These are phyloP conservation scores for Cosmia pyralina DNA, from an alignment of 2,888 invertebrate species.

Conservation along the genomic window DNA sequence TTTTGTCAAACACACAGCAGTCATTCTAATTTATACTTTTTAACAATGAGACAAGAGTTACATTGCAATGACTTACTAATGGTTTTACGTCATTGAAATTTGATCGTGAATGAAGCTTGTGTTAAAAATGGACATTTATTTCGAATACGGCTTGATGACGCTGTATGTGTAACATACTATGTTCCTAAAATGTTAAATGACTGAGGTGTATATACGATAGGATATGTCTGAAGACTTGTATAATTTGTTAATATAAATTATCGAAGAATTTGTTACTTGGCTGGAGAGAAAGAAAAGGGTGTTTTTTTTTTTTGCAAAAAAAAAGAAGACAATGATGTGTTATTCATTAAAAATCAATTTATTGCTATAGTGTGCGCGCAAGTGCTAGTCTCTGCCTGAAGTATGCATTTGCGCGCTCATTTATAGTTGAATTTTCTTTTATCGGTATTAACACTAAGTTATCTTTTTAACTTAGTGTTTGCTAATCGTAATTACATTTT, in stretches of 20 bases:
- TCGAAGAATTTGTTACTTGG: slow-evolving; percentile 30
- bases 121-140: slow-evolving; percentile 57
- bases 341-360: too few species aligned
- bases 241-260: slow-evolving; percentile 25
- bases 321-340: not conserved
- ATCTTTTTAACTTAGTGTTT: not conserved
- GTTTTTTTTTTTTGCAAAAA: not conserved
- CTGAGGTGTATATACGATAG: slow-evolving; percentile 75
- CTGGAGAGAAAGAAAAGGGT: slow-evolving; percentile 6
- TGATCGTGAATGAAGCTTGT: slow-evolving; percentile 58
- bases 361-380: too few species aligned
- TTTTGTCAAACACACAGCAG: too few species aligned
- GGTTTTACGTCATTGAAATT: too few species aligned
- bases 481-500: not conserved
- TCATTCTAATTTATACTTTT: too few species aligned
- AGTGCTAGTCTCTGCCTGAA: too few species aligned
- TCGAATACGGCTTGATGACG: slow-evolving; percentile 31
- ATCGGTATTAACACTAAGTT: not conserved
- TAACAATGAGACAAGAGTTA: too few species aligned
- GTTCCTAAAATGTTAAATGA: slow-evolving; percentile 69
- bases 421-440: not conserved
- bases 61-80: too few species aligned
- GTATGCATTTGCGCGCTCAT: too few species aligned
- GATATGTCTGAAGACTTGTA: slow-evolving; percentile 60
- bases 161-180: slow-evolving; percentile 73